These are phyloP conservation scores for Oligia strigilis DNA, from an alignment of 2,888 invertebrate genomes.

Conservation along the genomic window DNA sequence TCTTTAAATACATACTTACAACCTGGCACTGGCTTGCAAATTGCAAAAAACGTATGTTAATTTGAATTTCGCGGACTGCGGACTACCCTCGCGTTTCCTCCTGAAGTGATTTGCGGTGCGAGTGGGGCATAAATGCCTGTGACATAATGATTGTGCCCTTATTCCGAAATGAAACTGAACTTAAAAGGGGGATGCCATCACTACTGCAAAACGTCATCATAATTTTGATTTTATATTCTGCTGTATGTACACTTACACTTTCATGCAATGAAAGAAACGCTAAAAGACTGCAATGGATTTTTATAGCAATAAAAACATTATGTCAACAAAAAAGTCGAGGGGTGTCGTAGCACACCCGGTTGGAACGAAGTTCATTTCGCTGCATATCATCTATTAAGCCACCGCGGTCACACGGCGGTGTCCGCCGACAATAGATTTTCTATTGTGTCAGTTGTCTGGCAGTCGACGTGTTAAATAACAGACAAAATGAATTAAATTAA, in stretches of 20 bases:
- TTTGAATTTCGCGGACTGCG: no score
- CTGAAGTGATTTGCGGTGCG: not conserved
- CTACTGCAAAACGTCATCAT: not conserved
- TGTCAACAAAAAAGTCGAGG: not conserved
- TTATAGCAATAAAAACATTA: constrained; percentile 3
- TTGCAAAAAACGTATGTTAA: no score
- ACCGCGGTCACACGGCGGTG: no score
- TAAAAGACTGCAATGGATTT: constrained; percentile 48
- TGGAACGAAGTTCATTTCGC: not conserved
- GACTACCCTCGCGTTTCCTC: no score
- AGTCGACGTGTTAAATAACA: not conserved
- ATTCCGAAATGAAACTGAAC: not conserved
- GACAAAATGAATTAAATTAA: not conserved
- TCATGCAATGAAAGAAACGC: constrained; percentile 36
- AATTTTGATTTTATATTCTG: not conserved
- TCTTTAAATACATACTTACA: no score
- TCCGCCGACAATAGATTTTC: no score
- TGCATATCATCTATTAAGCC: not conserved
- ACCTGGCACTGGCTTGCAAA: no score
- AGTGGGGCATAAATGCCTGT: not conserved
- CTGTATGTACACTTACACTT: not conserved
- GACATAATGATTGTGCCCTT: not conserved
- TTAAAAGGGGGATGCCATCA: not conserved
- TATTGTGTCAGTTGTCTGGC: no score
- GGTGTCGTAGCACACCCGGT: not conserved